These are phyloP conservation scores for Chlorospingus semifuscus DNA, from an alignment of 2,797 vertebrate genomes.

Conservation along the genomic window DNA sequence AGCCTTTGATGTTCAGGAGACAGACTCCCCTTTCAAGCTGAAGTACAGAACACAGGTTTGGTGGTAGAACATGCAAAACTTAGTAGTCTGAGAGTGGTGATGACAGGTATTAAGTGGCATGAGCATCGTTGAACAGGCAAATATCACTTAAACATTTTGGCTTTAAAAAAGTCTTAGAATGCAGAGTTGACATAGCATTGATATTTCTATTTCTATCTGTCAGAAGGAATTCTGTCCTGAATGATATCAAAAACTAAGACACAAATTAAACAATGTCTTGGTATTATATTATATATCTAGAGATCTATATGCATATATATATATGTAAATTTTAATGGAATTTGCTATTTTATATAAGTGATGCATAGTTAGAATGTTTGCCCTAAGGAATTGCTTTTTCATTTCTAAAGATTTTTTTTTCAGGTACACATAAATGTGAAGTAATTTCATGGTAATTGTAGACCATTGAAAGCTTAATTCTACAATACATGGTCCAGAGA, in stretches of 20 bases:
- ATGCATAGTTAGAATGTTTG: background rate
- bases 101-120: background rate
- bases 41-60: background rate
- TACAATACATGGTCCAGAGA: background rate
- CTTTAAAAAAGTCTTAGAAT: background rate
- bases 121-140: background rate
- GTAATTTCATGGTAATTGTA: background rate
- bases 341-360: background rate
- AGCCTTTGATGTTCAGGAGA: constrained; percentile 27
- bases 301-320: background rate
- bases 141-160: background rate
- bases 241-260: background rate
- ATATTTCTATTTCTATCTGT: background rate
- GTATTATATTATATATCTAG: background rate
- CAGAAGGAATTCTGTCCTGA: background rate
- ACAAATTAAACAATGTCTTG: background rate
- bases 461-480: background rate
- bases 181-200: background rate
- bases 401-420: background rate
- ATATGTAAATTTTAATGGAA: background rate
- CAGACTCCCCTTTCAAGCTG: background rate
- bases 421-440: background rate
- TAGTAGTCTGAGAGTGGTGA: background rate
- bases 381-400: background rate
- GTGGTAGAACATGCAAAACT: background rate